Percentiles rank a stretch among this genome's conserved stretches.
Conservation (phyloP, 2,888 invertebrate species). For the Aplocera efformata region DNA sequence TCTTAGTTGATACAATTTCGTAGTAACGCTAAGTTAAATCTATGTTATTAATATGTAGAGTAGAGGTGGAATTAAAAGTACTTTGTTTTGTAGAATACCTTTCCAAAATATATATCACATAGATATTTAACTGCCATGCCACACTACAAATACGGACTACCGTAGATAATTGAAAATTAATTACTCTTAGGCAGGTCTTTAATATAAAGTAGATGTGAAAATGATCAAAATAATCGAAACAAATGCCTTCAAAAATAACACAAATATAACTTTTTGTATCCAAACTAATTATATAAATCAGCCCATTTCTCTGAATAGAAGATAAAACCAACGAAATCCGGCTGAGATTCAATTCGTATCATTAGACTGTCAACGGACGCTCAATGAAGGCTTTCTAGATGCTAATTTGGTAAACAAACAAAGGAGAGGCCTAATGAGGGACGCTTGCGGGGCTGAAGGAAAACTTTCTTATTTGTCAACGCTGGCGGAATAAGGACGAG, state of each 20-base stretch:
- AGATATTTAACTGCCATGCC: too few relatives aligned
- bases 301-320: conserved; percentile 18
- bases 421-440: conserved; percentile 75
- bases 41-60: too few relatives aligned
- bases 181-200: too few relatives aligned
- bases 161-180: too few relatives aligned
- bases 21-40: too few relatives aligned
- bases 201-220: too few relatives aligned
- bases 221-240: neutral
- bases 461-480: conserved; percentile 70
- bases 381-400: conserved; percentile 64
- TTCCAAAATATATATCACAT: too few relatives aligned
- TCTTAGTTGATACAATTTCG: too few relatives aligned
- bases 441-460: conserved; percentile 56
- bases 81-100: too few relatives aligned
- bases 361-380: conserved; percentile 52
- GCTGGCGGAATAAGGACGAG: neutral
- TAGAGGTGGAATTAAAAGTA: too few relatives aligned
- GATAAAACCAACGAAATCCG: conserved; percentile 34
- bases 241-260: conserved; percentile 3
- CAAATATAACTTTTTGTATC: conserved; percentile 10
- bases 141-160: too few relatives aligned
- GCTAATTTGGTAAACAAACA: conserved; percentile 77
- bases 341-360: conserved; percentile 56
- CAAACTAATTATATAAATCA: conserved; percentile 16